Evolutionary conservation across 1,140 invertebrate species (phyloP).

Genomic region (Tyrophagus putrescentiae): DNA sequence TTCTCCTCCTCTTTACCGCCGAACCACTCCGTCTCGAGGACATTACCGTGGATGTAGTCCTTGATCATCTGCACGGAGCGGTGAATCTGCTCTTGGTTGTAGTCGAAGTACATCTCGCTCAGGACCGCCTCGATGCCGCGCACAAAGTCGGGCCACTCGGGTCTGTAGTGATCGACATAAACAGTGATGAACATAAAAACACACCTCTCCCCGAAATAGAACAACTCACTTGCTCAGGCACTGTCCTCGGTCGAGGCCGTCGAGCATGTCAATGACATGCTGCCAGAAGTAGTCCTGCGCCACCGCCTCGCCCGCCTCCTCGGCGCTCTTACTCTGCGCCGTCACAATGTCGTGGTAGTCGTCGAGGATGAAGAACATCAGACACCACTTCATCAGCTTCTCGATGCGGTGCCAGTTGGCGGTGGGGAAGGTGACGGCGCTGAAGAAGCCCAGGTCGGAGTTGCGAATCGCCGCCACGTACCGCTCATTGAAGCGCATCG

Average conservation of each 20-base stretch:
- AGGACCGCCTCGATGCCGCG: neutral
- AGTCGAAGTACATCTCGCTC: constrained; percentile 13
- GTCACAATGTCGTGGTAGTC: constrained; percentile 16
- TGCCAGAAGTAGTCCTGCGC: neutral
- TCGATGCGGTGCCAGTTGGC: constrained; percentile 17
- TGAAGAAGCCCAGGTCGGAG: constrained; percentile 8
- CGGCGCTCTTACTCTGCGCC: neutral
- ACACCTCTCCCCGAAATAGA: neutral
- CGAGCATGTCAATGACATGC: constrained; percentile 5
- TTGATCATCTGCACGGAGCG: constrained; percentile 12
- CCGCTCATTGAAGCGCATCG: neutral
- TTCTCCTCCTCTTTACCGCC: neutral
- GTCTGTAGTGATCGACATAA: constrained; percentile 3
- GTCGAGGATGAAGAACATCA: constrained; percentile 16
- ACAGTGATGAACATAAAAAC: neutral
- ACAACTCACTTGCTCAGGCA: neutral
- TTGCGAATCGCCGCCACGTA: constrained; percentile 11
- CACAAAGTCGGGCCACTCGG: constrained; percentile 16
- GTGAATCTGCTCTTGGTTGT: constrained; percentile 8
- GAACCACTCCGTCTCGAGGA: constrained; percentile 2
- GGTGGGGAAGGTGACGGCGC: constrained; percentile 2
- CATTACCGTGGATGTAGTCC: constrained; percentile 15
- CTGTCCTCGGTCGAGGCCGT: neutral
- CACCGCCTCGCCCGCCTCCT: neutral
- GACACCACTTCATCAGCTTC: constrained; percentile 18